Evolutionary conservation across 1,140 invertebrate genomes (phyloP), one percentile per base, ranked within the genome.

Genomic region (Leptoteleia sp.): DNA sequence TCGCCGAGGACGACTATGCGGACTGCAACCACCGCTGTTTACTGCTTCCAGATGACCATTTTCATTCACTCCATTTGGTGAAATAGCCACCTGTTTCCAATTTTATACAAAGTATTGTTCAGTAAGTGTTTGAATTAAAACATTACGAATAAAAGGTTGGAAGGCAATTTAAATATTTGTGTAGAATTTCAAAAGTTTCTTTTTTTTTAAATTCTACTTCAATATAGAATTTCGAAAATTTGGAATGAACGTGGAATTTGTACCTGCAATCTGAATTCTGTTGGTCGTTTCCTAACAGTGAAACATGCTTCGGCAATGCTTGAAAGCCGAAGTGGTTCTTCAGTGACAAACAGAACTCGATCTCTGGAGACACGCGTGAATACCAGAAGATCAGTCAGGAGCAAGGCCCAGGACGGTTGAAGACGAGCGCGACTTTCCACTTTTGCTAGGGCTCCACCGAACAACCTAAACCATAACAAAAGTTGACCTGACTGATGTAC

Each of bases 331-430:
- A 96, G 91, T 0, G 95, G 95, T 76, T 96, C 95, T 84, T 96
- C 95, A 15, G 94, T 95, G 8, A 96, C 94, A 83, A 96, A 96
- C 0, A 96, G 88, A 1, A 96, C 95, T 12, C 95, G 89, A 83
- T 96, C 95, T 19, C 95, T 91, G 29, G 94, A 96, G 8, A 96
- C 94, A 73, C 95, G 94, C 4, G 95, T 94, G 81, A 96, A 95
- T 0, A 96, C 91, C 1, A 96, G 91, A 22, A 96, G 91, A 84
- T 96, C 95, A 59, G 92, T 94, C 82, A 96, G 94, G 1, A 96
- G 89, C 42, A 96, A 87, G 1, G 94, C 95, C 95, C 95, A 96
- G 79, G 94, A 95, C 0, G 95, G 93, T 67, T 94, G 91, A 8
- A 95, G 90, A 8, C 87, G 84, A 6, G 93, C 92, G n/a, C 94